These are phyloP conservation scores for Pseudorasbora parva DNA, from an alignment of 2,113 vertebrate genomes.

Conservation along the genomic window DNA sequence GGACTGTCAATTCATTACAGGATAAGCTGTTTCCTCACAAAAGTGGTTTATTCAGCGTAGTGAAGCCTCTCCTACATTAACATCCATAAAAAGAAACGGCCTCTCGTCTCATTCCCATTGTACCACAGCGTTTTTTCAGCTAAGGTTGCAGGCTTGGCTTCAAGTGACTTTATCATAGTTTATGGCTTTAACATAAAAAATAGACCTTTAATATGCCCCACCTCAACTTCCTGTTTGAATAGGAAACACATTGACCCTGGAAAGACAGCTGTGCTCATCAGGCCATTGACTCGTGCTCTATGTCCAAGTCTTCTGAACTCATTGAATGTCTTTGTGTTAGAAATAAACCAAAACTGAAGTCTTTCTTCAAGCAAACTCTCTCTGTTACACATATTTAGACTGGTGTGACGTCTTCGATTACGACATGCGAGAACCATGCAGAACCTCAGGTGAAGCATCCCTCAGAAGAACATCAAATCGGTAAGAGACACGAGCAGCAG, in stretches of 20 bases:
- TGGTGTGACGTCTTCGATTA: not conserved
- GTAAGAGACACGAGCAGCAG: not conserved
- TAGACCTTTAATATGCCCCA: not conserved
- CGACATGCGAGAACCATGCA: not conserved
- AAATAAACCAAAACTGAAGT: not conserved
- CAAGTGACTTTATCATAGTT: not conserved
- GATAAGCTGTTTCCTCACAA: no score
- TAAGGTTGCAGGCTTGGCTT: no score
- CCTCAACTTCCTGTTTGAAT: not conserved
- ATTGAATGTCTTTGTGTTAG: not conserved
- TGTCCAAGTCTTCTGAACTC: not conserved
- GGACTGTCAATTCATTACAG: no score
- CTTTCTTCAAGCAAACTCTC: not conserved
- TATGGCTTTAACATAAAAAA: not conserved
- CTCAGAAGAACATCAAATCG: not conserved
- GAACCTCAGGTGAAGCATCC: no score
- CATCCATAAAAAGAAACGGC: no score
- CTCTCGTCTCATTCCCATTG: no score
- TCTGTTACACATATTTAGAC: not conserved
- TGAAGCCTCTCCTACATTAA: no score
- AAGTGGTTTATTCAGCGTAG: no score
- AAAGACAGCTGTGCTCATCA: not conserved
- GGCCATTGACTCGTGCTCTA: not conserved
- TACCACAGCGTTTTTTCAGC: no score
- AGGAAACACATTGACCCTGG: not conserved